phyloP scores from a whole-genome alignment of 1,140 invertebrate species.

The Brachystomella parvula region DNA sequence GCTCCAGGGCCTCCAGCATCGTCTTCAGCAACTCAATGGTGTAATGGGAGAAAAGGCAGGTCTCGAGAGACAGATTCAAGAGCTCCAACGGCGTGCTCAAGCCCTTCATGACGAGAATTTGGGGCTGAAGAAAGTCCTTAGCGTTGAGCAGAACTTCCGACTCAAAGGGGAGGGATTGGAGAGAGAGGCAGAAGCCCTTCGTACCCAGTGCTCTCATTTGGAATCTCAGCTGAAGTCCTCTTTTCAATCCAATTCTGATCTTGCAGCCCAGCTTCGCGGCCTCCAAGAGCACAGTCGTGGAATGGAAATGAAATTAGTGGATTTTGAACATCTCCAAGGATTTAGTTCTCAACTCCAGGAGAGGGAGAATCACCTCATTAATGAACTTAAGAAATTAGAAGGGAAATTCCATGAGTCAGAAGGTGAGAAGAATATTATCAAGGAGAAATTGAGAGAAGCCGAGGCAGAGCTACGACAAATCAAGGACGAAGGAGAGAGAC shows the following conservation, averaged over 20 bases:
- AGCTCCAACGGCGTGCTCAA: not conserved
- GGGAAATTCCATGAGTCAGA: slow-evolving; percentile 7
- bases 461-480: not conserved
- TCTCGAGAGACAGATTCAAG: not conserved
- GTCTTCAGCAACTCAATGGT: slow-evolving; percentile 22
- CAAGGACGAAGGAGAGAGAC: not conserved
- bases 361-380: slow-evolving; percentile 21
- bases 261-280: slow-evolving; percentile 24
- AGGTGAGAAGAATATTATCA: not conserved
- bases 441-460: not conserved
- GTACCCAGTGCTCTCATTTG: slow-evolving; percentile 29
- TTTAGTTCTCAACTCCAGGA: slow-evolving; percentile 24
- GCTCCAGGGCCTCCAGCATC: slow-evolving; percentile 21
- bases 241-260: slow-evolving; percentile 31
- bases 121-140: slow-evolving; percentile 22
- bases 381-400: slow-evolving; percentile 27
- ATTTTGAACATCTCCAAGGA: slow-evolving; percentile 2
- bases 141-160: slow-evolving; percentile 24
- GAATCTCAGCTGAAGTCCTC: slow-evolving; percentile 33
- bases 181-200: slow-evolving; percentile 30
- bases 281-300: slow-evolving; percentile 24
- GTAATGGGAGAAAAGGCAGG: not conserved
- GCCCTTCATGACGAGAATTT: slow-evolving; percentile 22
- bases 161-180: slow-evolving; percentile 31
- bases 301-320: not conserved